Evolutionary conservation across 1,140 invertebrate genomes (phyloP).

Genomic region (Pararge aegeria): DNA sequence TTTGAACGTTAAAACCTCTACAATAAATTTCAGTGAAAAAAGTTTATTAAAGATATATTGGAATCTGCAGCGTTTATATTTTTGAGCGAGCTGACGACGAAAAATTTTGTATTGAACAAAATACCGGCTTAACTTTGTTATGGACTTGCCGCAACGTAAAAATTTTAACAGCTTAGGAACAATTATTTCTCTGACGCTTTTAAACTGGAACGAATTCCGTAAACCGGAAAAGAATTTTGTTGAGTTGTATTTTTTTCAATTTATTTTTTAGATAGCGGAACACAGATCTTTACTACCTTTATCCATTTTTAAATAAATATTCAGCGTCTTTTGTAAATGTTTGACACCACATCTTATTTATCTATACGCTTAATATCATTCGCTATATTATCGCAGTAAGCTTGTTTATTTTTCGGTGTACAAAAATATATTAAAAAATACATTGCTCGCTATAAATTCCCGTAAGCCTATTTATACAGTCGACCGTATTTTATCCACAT

Average conservation of each 20-base stretch:
- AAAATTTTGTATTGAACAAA: constrained; percentile 6
- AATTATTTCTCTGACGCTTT: constrained; percentile 1
- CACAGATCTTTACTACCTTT: too few species aligned
- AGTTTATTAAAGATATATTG: not conserved
- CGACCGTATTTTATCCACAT: not conserved
- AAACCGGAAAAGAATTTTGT: not conserved
- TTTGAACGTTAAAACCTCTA: too few species aligned
- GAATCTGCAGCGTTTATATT: not conserved
- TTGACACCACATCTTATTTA: too few species aligned
- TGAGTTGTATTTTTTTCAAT: not conserved
- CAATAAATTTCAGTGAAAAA: too few species aligned
- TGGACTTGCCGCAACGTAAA: constrained; percentile 2
- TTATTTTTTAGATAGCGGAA: too few species aligned
- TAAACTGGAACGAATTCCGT: constrained; percentile 1
- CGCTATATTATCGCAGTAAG: too few species aligned
- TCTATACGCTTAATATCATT: too few species aligned
- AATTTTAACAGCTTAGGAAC: constrained; percentile 10
- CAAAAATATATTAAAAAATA: not conserved
- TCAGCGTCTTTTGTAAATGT: too few species aligned
- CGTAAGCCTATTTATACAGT: not conserved
- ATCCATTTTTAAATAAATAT: too few species aligned
- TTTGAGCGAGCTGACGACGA: not conserved
- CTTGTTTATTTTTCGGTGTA: not conserved
- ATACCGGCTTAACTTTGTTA: constrained; percentile 5
- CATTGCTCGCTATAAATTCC: not conserved